phyloP scores from a whole-genome alignment of 2,888 invertebrate species.

The Lepidocyrtoides sp. region DNA sequence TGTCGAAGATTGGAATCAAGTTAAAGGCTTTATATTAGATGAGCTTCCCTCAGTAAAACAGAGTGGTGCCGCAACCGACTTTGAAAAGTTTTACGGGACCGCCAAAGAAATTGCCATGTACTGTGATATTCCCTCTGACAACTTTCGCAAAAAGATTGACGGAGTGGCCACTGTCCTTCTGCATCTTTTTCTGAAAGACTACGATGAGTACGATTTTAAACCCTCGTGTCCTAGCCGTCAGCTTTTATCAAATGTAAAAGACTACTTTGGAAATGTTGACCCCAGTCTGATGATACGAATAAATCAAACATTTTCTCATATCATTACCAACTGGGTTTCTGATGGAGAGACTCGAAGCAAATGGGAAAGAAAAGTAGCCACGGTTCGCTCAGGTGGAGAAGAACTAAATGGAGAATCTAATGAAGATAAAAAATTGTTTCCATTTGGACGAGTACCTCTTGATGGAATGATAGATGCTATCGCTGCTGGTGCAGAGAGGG shows the following conservation, averaged over 20 bases:
- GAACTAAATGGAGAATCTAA: slow-evolving; percentile 29
- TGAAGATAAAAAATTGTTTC: slow-evolving; percentile 78
- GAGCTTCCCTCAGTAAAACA: slow-evolving; percentile 55
- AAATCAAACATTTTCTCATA: slow-evolving; percentile 63
- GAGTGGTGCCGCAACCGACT: slow-evolving; percentile 53
- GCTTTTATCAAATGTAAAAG: slow-evolving; percentile 62
- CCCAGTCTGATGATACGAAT: slow-evolving; percentile 55
- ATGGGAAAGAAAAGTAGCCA: slow-evolving; percentile 57
- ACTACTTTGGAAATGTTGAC: slow-evolving; percentile 80
- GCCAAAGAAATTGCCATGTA: slow-evolving; percentile 74
- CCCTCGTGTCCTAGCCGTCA: slow-evolving; percentile 71
- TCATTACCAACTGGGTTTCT: slow-evolving; percentile 61
- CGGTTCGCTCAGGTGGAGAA: not conserved
- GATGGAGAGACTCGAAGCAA: slow-evolving; percentile 60
- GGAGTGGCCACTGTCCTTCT: slow-evolving; percentile 71
- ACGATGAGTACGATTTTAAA: slow-evolving; percentile 67
- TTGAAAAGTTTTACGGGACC: slow-evolving; percentile 74
- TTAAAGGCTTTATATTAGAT: slow-evolving; percentile 69
- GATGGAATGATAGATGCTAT: slow-evolving; percentile 50
- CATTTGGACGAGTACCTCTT: slow-evolving; percentile 79
- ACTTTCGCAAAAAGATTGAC: slow-evolving; percentile 54
- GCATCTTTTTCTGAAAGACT: slow-evolving; percentile 68
- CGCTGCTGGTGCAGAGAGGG: slow-evolving; percentile 50
- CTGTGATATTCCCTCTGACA: slow-evolving; percentile 69
- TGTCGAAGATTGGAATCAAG: slow-evolving; percentile 65